Evolutionary conservation across 2,113 vertebrate species (phyloP).

Genomic region (Ursus arctos): DNA sequence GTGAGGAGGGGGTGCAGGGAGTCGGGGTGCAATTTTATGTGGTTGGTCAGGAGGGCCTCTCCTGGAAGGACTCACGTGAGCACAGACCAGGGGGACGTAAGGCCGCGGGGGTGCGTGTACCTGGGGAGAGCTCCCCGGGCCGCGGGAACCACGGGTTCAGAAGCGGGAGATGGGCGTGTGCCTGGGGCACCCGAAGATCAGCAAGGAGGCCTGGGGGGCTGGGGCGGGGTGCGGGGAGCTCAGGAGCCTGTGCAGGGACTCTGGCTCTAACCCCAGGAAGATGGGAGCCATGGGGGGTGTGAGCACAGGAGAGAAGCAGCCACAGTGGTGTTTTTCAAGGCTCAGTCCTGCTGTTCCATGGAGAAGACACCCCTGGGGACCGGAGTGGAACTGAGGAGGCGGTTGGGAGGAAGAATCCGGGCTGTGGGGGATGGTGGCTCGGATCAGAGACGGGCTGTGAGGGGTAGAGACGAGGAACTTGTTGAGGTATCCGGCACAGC

Average conservation of each 20-base stretch:
- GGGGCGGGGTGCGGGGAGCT: background rate
- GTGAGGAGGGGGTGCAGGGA: background rate
- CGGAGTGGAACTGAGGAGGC: background rate
- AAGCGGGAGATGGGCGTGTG: background rate
- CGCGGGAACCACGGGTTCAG: accelerated
- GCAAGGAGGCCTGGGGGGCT: background rate
- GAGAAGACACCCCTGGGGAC: background rate
- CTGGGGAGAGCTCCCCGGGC: too few relatives aligned
- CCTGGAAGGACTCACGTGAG: background rate
- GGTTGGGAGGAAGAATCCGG: accelerated
- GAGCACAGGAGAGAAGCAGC: background rate
- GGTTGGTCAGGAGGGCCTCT: too few relatives aligned
- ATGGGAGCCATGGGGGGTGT: background rate
- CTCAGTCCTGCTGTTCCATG: background rate
- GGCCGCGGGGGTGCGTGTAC: accelerated
- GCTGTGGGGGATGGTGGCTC: background rate
- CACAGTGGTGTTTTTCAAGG: background rate
- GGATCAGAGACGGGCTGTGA: background rate
- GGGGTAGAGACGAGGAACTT: background rate
- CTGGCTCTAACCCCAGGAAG: background rate
- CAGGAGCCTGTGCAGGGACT: background rate
- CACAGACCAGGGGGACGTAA: accelerated
- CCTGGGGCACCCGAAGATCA: accelerated
- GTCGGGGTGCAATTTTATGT: background rate
- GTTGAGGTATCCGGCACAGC: background rate